Evolutionary conservation across 2,113 vertebrate species (phyloP).

Genomic region (Protobothrops mucrosquamatus): DNA sequence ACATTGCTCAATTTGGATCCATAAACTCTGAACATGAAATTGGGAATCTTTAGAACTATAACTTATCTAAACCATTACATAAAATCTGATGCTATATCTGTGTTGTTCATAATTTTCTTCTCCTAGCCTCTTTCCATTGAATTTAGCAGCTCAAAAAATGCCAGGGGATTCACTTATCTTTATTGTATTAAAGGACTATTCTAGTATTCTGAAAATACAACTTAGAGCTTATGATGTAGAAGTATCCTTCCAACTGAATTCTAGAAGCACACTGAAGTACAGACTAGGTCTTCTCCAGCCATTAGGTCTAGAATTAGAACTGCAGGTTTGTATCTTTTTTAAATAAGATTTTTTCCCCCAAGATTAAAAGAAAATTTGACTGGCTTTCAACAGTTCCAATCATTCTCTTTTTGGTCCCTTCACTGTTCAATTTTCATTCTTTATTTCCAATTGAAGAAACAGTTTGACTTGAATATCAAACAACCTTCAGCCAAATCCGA

Average conservation of each 20-base stretch:
- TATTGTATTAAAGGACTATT: neutral
- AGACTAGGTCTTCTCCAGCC: neutral
- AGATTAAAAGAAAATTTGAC: neutral
- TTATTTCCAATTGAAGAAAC: neutral
- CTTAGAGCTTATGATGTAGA: neutral
- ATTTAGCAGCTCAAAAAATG: neutral
- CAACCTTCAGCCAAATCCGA: neutral
- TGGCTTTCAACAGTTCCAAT: neutral
- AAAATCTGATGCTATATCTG: neutral
- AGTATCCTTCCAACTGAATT: neutral
- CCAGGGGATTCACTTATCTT: neutral
- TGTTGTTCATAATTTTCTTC: neutral
- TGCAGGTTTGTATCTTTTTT: neutral
- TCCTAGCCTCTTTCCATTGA: no score
- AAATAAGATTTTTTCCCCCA: neutral
- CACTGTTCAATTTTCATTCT: conserved; percentile 4
- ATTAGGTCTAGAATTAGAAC: neutral
- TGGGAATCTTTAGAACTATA: neutral
- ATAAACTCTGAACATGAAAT: neutral
- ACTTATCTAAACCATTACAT: neutral
- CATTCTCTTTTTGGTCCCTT: neutral
- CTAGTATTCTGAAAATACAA: neutral
- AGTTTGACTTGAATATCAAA: neutral
- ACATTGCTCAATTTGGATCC: neutral
- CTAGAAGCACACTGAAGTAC: neutral